Conservation (phyloP, 2,113 vertebrate species). For the Sitta europaea region DNA sequence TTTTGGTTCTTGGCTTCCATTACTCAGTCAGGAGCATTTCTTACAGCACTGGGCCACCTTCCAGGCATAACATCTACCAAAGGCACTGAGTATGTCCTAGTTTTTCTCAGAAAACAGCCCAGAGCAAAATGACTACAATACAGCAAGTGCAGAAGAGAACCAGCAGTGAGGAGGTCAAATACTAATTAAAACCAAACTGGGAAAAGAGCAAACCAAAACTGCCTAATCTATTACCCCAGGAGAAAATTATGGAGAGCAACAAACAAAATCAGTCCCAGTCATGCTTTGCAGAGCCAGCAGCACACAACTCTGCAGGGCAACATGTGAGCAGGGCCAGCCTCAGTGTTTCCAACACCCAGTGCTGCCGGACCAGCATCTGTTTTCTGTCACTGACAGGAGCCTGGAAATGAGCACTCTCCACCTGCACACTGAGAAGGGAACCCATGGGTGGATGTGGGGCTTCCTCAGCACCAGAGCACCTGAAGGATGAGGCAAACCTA, state of each 20-base stretch:
- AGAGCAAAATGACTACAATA: background rate
- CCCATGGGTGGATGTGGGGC: accelerated
- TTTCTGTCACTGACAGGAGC: background rate
- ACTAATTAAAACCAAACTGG: background rate
- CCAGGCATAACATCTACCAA: constrained; percentile 57
- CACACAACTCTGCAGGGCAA: background rate
- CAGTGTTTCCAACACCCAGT: accelerated
- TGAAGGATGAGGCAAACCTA: background rate
- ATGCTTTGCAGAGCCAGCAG: background rate
- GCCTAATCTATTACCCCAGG: background rate
- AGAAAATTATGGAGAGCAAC: background rate
- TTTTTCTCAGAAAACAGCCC: constrained; percentile 53
- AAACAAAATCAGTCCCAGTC: background rate
- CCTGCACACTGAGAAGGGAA: background rate
- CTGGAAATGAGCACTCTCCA: background rate
- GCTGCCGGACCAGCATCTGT: background rate
- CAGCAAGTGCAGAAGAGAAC: constrained; percentile 8
- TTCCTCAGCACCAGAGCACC: background rate
- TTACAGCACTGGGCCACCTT: constrained; percentile 40
- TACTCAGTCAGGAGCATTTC: constrained; percentile 27
- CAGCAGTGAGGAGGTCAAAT: background rate
- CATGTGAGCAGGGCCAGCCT: accelerated
- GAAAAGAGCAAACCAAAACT: background rate
- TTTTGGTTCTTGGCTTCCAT: constrained; percentile 31
- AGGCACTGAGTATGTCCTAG: constrained; percentile 22